These are phyloP conservation scores for Thereva nobilitata DNA, from an alignment of 2,888 invertebrate genomes.

Conservation along the genomic window DNA sequence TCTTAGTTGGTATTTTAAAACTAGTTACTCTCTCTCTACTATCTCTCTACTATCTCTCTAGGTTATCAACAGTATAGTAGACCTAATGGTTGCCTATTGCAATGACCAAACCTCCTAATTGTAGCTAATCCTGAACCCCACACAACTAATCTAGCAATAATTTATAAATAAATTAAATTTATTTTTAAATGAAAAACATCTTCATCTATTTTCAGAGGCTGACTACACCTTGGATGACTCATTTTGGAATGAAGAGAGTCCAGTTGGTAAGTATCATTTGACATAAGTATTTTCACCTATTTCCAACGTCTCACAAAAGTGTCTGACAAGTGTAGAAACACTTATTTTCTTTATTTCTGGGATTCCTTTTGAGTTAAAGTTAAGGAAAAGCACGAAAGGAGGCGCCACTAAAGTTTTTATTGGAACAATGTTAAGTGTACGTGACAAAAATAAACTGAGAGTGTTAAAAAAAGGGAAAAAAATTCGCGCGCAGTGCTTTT, in stretches of 20 bases:
- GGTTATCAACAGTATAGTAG: too few relatives aligned
- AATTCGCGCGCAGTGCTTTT: constrained; percentile 27
- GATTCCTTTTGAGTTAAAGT: constrained; percentile 2
- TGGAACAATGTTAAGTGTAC: constrained; percentile 39
- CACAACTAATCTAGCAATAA: neutral
- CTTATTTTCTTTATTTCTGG: too few relatives aligned
- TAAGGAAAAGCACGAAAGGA: constrained; percentile 22
- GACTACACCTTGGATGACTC: constrained; percentile 92
- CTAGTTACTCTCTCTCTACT: too few relatives aligned
- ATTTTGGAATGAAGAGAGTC: constrained; percentile 91
- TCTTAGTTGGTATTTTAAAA: too few relatives aligned
- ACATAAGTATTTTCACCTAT: constrained; percentile 26
- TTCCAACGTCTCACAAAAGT: constrained; percentile 20
- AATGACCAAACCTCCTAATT: too few relatives aligned
- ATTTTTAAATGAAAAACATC: constrained; percentile 21
- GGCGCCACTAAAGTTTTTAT: constrained; percentile 29
- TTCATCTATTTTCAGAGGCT: constrained; percentile 75
- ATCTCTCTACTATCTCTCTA: too few relatives aligned
- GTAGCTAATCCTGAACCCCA: too few relatives aligned
- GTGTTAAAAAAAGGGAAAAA: constrained; percentile 5
- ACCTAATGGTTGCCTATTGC: too few relatives aligned
- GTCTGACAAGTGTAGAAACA: neutral
- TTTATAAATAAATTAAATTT: neutral
- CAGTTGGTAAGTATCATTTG: constrained; percentile 73
- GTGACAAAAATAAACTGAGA: constrained; percentile 40